A percentile compares a stretch with the other conserved stretches of the same genome.
Conservation (phyloP, 2,888 invertebrate species). For the Blomia tropicalis region DNA sequence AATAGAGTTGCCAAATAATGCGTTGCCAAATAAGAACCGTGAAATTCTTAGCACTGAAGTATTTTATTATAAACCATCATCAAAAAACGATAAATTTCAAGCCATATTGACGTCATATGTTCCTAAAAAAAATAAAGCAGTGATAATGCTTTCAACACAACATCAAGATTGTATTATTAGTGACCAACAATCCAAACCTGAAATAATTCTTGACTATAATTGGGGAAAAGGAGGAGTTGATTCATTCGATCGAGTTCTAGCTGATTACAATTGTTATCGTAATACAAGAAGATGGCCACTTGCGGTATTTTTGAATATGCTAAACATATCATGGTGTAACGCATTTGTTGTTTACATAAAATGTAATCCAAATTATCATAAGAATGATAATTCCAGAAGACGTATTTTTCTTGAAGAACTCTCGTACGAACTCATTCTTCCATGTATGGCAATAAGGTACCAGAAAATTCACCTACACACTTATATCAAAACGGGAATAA, state of each 20-base stretch:
- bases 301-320: no score
- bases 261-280: constrained; percentile 2
- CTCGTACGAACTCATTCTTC: no score
- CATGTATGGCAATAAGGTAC: no score
- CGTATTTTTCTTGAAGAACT: no score
- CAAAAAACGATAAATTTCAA: neutral
- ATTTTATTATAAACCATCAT: neutral
- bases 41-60: neutral
- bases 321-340: no score
- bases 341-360: no score
- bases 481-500: no score
- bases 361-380: no score
- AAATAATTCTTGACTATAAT: constrained; percentile 15
- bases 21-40: neutral
- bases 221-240: constrained; percentile 15
- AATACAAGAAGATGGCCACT: no score
- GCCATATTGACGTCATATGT: neutral
- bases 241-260: neutral
- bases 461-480: no score
- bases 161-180: neutral
- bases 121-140: neutral
- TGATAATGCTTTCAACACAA: neutral
- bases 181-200: neutral
- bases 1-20: neutral
- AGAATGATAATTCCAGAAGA: no score